Evolutionary conservation across 2,113 vertebrate genomes (phyloP).

Genomic region (Mesembrinibis cayennensis): DNA sequence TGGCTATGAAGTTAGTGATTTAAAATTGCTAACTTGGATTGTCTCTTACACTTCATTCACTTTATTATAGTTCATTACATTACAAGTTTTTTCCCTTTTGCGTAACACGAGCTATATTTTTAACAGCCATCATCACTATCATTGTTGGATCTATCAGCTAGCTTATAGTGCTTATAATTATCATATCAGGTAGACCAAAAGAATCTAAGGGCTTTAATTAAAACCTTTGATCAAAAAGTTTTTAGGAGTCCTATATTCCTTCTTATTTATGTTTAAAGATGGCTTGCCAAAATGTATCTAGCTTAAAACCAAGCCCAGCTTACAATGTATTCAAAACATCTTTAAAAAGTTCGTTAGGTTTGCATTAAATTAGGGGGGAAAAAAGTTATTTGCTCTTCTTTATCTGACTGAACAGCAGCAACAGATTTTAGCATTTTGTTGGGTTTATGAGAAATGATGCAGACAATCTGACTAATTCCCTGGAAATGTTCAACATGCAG

Average conservation of each 20-base stretch:
- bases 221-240: neutral
- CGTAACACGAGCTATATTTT: neutral
- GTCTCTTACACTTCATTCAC: neutral
- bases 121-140: neutral
- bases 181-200: neutral
- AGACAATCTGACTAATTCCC: neutral
- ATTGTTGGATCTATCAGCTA: neutral
- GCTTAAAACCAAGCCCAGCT: neutral
- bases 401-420: neutral
- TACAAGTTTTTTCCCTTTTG: neutral
- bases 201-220: neutral
- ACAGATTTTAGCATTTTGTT: neutral
- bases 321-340: conserved; percentile 34
- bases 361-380: neutral
- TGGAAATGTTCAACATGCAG: neutral
- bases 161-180: neutral
- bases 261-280: neutral
- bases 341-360: neutral
- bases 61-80: neutral
- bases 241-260: neutral
- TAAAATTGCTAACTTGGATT: neutral
- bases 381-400: neutral
- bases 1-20: neutral
- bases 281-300: neutral
- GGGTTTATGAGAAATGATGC: neutral